phyloP scores from a whole-genome alignment of 1,140 invertebrate genomes.

The Diorhabda elongata region DNA sequence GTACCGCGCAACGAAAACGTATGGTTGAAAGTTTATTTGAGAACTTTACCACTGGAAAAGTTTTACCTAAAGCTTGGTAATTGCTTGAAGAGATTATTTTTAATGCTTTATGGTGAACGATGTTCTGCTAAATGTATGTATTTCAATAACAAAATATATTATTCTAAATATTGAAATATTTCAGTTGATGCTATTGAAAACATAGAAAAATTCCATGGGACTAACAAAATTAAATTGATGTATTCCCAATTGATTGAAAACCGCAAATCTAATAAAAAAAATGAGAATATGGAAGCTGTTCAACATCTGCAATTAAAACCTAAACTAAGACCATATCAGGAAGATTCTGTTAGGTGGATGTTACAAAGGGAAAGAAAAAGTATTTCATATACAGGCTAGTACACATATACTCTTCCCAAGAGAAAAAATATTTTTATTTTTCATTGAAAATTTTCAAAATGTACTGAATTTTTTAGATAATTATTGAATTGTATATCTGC shows the following conservation, averaged over 20 bases:
- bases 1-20: not conserved
- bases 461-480: not conserved
- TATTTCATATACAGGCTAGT: not conserved
- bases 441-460: not conserved
- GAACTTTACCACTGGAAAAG: slow-evolving; percentile 33
- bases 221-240: slow-evolving; percentile 26
- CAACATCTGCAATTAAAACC: slow-evolving; percentile 40
- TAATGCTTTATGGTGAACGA: slow-evolving; percentile 16
- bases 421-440: not conserved
- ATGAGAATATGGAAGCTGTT: slow-evolving; percentile 16
- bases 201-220: slow-evolving; percentile 20
- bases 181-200: not conserved
- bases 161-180: not conserved
- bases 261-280: slow-evolving; percentile 13
- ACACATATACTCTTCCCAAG: not conserved
- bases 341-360: slow-evolving; percentile 68
- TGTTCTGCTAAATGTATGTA: not conserved
- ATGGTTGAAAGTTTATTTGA: slow-evolving; percentile 29
- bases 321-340: slow-evolving; percentile 63
- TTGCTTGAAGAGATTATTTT: slow-evolving; percentile 32
- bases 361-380: slow-evolving; percentile 50
- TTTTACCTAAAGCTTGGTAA: slow-evolving; percentile 30
- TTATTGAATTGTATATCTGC: not conserved
- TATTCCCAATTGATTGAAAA: slow-evolving; percentile 28
- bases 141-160: not conserved